Conservation (phyloP, 1,140 invertebrate genomes). For the Euura lappo region DNA sequence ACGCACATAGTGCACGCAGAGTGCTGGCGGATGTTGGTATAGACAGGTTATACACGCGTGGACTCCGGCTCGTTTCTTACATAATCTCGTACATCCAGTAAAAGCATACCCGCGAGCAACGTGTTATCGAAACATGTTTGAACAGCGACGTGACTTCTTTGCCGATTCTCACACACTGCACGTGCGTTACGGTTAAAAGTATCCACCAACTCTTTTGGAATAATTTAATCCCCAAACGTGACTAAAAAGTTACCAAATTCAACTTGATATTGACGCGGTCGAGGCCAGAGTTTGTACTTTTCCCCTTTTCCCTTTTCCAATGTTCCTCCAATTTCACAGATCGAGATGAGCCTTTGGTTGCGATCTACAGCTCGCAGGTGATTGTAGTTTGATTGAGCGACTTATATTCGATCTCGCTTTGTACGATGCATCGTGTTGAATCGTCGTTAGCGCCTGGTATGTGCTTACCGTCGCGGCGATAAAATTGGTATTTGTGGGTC, state of each 20-base stretch:
- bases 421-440: not conserved
- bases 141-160: not conserved
- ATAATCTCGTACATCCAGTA: not conserved
- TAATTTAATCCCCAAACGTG: no score
- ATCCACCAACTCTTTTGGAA: no score
- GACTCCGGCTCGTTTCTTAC: not conserved
- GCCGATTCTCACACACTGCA: not conserved
- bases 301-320: no score
- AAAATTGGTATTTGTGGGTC: not conserved
- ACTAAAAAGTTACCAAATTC: no score
- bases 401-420: not conserved
- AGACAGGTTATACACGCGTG: not conserved
- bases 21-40: not conserved
- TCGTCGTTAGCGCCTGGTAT: not conserved
- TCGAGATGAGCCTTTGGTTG: not conserved
- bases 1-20: not conserved
- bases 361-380: not conserved
- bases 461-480: not conserved
- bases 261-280: no score
- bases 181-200: not conserved
- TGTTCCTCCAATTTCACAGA: no score
- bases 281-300: no score
- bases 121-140: not conserved
- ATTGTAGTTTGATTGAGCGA: not conserved
- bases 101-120: not conserved